A percentile compares a stretch with the other conserved stretches of the same genome.
Evolutionary conservation across 2,113 vertebrate species (phyloP).

Genomic region (Donacobius atricapilla): DNA sequence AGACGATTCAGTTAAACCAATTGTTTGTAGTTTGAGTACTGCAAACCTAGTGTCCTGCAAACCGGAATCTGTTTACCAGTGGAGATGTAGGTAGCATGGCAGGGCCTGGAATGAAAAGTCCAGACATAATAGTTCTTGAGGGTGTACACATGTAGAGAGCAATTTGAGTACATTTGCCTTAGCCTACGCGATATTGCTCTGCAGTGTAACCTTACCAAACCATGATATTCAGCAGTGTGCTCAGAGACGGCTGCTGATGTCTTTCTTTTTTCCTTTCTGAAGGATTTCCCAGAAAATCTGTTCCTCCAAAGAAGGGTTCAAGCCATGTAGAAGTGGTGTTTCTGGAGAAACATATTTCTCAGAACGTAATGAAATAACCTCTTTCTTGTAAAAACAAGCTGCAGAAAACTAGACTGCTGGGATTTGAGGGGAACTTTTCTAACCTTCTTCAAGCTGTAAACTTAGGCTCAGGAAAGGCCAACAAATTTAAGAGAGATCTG

Average conservation of each 20-base stretch:
- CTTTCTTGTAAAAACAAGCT: background rate
- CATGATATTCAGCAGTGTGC: background rate
- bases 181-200: background rate
- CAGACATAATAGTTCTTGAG: background rate
- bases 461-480: background rate
- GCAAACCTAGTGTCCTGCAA: background rate
- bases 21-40: background rate
- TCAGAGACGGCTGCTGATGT: background rate
- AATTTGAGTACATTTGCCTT: background rate
- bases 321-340: background rate
- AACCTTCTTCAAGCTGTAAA: background rate
- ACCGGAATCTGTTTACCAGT: background rate
- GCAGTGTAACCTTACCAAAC: background rate
- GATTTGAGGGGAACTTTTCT: background rate
- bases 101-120: background rate
- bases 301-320: background rate
- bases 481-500: background rate
- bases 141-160: background rate
- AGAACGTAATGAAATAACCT: background rate
- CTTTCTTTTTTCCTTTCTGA: background rate
- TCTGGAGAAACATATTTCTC: background rate
- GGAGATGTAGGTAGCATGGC: fast-evolving
- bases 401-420: background rate
- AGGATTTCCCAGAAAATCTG: background rate
- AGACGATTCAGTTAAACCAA: background rate